Conservation (phyloP, 2,797 vertebrate species). For the Percopsis omiscomaycus region DNA sequence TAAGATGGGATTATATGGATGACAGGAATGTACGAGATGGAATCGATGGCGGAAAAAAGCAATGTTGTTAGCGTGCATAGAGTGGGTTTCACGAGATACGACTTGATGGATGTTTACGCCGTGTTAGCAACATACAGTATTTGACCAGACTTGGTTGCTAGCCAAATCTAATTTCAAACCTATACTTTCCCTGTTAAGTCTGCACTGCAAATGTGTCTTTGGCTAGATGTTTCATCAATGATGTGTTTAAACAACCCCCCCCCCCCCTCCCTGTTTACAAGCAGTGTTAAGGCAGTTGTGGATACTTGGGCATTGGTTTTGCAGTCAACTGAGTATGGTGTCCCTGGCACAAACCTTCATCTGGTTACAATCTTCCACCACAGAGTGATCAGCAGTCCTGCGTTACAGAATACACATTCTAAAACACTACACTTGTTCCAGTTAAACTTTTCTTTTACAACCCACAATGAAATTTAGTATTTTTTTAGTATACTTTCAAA, state of each 20-base stretch:
- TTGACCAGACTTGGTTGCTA: conserved; percentile 38
- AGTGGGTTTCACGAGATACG: conserved; percentile 56
- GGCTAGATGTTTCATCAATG: neutral
- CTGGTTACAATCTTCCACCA: conserved; percentile 3
- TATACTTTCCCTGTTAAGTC: conserved; percentile 37
- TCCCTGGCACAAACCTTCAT: conserved; percentile 4
- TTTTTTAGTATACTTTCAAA: too few relatives aligned
- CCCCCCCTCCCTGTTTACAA: neutral
- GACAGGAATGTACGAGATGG: conserved; percentile 51
- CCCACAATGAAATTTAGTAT: neutral
- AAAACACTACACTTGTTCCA: neutral
- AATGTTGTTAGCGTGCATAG: conserved; percentile 45
- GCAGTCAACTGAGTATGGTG: neutral
- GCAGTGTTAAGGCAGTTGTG: neutral
- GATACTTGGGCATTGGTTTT: neutral
- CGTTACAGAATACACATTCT: neutral
- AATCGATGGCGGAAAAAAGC: conserved; percentile 58
- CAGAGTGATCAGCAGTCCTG: neutral
- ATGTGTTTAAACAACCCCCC: neutral
- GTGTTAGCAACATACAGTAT: conserved; percentile 53
- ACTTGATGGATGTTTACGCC: conserved; percentile 62
- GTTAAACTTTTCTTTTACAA: neutral
- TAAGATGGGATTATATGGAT: conserved; percentile 64
- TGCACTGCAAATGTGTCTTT: conserved; percentile 21
- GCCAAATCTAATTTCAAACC: conserved; percentile 52